A percentile compares a stretch with the other conserved stretches of the same genome.
phyloP scores from a whole-genome alignment of 2,888 invertebrate species.

The Drosophila leonis region DNA sequence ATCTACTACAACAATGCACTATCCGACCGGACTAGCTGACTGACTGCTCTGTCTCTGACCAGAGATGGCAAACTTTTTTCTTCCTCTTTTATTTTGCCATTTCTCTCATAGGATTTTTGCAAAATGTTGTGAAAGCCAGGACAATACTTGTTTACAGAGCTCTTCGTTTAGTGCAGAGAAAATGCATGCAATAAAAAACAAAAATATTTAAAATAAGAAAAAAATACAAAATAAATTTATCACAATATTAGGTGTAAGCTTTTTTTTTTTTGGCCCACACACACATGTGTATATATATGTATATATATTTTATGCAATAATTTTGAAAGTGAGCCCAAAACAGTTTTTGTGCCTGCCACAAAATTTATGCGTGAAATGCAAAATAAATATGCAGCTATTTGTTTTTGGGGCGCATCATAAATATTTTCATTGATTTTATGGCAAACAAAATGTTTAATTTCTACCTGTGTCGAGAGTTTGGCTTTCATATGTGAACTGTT shows the following conservation, averaged over 20 bases:
- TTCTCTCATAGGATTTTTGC: constrained; percentile 35
- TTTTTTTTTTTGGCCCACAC: neutral
- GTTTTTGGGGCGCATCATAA: constrained; percentile 54
- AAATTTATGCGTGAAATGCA: constrained; percentile 58
- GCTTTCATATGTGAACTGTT: neutral
- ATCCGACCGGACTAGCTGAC: constrained; percentile 19
- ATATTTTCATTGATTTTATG: constrained; percentile 76
- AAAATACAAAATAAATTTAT: constrained; percentile 19
- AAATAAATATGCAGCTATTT: constrained; percentile 64
- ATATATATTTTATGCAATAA: constrained; percentile 26
- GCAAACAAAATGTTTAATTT: constrained; percentile 60
- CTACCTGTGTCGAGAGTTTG: constrained; percentile 12
- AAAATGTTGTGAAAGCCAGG: constrained; percentile 45
- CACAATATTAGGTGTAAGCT: constrained; percentile 28
- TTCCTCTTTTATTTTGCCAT: neutral
- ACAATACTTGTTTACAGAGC: constrained; percentile 58
- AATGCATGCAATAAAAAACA: constrained; percentile 20
- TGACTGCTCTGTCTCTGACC: constrained; percentile 22
- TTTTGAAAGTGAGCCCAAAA: constrained; percentile 29
- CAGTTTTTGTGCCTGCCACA: constrained; percentile 29
- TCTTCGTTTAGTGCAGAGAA: constrained; percentile 44
- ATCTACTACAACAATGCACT: constrained; percentile 32
- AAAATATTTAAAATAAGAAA: constrained; percentile 4
- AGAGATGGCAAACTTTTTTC: constrained; percentile 28
- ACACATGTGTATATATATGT: neutral